phyloP scores from a whole-genome alignment of 2,113 vertebrate genomes.

The Marmota flaviventris region DNA sequence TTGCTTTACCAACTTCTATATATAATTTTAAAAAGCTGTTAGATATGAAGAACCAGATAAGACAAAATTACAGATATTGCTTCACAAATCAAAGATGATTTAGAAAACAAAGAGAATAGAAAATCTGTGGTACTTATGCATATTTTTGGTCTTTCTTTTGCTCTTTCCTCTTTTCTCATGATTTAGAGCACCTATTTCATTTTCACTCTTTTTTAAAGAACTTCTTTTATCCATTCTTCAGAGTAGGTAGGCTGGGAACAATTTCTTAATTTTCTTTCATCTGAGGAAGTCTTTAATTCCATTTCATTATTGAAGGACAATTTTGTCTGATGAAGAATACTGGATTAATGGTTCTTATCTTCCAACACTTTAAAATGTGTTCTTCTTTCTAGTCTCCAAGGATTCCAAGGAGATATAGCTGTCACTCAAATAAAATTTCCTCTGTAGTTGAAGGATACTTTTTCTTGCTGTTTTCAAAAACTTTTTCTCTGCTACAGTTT shows the following conservation, averaged over 20 bases:
- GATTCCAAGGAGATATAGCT: neutral
- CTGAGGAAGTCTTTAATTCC: slow-evolving; percentile 4
- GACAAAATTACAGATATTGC: neutral
- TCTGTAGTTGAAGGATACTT: neutral
- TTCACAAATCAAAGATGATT: neutral
- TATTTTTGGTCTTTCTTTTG: neutral
- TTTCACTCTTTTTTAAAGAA: neutral
- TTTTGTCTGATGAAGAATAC: neutral
- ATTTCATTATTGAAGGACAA: neutral
- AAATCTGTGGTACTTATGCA: neutral
- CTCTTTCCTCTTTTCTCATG: neutral
- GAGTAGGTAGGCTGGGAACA: neutral
- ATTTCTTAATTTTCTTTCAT: neutral
- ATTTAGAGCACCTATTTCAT: neutral
- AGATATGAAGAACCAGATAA: neutral
- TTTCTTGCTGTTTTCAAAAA: neutral
- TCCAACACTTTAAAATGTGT: neutral
- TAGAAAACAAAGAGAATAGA: neutral
- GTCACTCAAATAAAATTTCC: neutral
- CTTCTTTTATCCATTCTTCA: neutral
- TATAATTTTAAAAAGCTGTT: neutral
- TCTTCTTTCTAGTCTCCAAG: neutral
- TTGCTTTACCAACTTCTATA: neutral
- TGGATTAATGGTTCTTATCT: neutral
- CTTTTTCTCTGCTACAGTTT: neutral